Evolutionary conservation across 1,140 invertebrate genomes (phyloP).

Genomic region (Pseudoatta argentina): DNA sequence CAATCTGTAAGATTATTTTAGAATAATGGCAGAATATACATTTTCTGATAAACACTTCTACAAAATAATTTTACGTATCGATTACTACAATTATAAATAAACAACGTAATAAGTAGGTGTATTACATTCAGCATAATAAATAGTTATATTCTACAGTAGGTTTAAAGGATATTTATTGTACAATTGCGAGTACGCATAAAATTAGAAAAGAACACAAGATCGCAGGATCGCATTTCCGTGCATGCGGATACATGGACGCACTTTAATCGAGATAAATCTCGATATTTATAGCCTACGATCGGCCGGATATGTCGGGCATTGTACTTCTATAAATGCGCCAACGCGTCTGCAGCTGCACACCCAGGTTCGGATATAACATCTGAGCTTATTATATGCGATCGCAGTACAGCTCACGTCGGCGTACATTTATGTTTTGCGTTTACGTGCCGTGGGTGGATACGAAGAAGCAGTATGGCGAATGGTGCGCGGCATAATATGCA

Average conservation of each 20-base stretch:
- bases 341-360: constrained; percentile 69
- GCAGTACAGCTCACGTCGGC: constrained; percentile 44
- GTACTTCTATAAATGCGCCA: constrained; percentile 70
- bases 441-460: constrained; percentile 54
- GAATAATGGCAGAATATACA: background rate
- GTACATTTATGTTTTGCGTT: constrained; percentile 68
- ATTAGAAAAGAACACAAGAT: constrained; percentile 13
- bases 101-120: background rate
- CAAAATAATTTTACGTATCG: background rate
- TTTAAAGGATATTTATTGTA: constrained; percentile 5
- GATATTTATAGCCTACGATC: constrained; percentile 77
- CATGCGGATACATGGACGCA: constrained; percentile 55
- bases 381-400: constrained; percentile 72
- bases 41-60: background rate
- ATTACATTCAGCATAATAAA: background rate
- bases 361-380: constrained; percentile 66
- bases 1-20: background rate
- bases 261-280: constrained; percentile 78
- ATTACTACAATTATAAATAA: background rate
- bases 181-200: background rate
- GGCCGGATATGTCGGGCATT: constrained; percentile 70
- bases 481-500: background rate
- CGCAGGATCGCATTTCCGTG: constrained; percentile 48
- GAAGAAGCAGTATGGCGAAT: constrained; percentile 30
- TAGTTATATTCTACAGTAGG: background rate